Base-by-base conservation (phyloP, 2,113 vertebrate species). In the Sinocyclocheilus anophthalmus region DNA sequence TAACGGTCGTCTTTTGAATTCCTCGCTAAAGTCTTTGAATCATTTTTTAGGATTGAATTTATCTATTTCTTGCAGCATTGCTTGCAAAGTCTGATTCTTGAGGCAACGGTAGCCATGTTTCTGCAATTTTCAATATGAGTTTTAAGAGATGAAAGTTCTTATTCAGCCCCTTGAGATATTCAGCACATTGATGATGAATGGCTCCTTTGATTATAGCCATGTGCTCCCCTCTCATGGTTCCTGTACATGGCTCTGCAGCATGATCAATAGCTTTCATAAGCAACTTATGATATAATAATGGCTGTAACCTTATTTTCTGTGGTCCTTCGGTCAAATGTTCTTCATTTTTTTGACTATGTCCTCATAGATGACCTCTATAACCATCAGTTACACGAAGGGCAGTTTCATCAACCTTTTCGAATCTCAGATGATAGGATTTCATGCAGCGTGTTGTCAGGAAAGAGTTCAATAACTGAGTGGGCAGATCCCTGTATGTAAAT, bases 111-210 rank as follows among this genome's bases (percentile, higher is more conserved):
- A 84, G 59, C 8, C 33, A 42, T 24, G 50, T 76, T 85, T 81
- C 45, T 82, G 77, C 57, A 81, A 75, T 73, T 84, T 81, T 65
- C 20, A 59, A 48, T 65, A 84, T 61, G 42, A 65, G 57, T 77
- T 48, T 65, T 84, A 76, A 48, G 39, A 76, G 73, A 84, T 84
- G n/a, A 84, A 84, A 76, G 53, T 26, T 76, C 26, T 55, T 55
- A 14, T 39, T 77, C 39, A 77, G 57, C 39, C 57, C 57, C 57
- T 63, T 84, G 75, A 84, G 72, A 76, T 26, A 78, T 39, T 26
- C 18, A 65, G 72, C 80, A 69, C 30, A 16, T 18, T 57, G 82
- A 30, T 63, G 76, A 50, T 26, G n/a, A 72, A 72, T 83, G 81
- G 37, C 37, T 61, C 9, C 50, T 84, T 78, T 48, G 61, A 63